Evolutionary conservation across 2,888 invertebrate species (phyloP).

Genomic region (Seira ritae): DNA sequence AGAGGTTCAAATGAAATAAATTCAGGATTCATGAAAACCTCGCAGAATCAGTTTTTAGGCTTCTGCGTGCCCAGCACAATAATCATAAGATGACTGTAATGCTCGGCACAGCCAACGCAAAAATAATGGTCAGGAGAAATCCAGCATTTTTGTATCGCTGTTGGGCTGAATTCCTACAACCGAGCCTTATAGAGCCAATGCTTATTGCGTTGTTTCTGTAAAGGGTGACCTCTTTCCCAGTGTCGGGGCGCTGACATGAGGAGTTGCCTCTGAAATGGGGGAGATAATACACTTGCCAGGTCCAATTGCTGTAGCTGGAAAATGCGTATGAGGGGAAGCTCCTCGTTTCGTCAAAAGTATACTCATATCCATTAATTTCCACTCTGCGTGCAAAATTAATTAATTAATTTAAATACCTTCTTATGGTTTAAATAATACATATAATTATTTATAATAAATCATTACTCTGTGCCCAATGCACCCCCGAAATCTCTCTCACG

Average conservation of each 20-base stretch:
- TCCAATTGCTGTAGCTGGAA: constrained; percentile 53
- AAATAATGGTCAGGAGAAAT: neutral
- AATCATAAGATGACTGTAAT: constrained; percentile 40
- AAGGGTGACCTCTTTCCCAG: constrained; percentile 26
- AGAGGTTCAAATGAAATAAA: too few relatives aligned
- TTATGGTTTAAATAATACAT: too few relatives aligned
- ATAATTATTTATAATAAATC: too few relatives aligned
- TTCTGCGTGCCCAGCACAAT: constrained; percentile 19
- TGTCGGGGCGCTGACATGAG: constrained; percentile 8
- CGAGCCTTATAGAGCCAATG: constrained; percentile 44
- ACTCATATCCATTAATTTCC: constrained; percentile 21
- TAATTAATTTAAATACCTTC: too few relatives aligned
- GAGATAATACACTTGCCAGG: constrained; percentile 36
- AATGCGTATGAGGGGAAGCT: constrained; percentile 41
- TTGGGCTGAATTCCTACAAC: constrained; percentile 39
- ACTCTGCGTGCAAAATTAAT: too few relatives aligned
- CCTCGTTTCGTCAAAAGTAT: constrained; percentile 19
- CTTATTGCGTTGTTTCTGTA: neutral
- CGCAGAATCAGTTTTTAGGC: too few relatives aligned
- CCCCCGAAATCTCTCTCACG: constrained; percentile 17
- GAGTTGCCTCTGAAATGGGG: constrained; percentile 35
- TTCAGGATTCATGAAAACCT: too few relatives aligned
- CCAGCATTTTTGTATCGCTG: neutral
- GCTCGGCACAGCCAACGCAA: constrained; percentile 12
- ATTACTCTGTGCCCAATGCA: too few relatives aligned